Evolutionary conservation across 2,113 vertebrate genomes (phyloP).

Genomic region (Tachysurus vachellii): DNA sequence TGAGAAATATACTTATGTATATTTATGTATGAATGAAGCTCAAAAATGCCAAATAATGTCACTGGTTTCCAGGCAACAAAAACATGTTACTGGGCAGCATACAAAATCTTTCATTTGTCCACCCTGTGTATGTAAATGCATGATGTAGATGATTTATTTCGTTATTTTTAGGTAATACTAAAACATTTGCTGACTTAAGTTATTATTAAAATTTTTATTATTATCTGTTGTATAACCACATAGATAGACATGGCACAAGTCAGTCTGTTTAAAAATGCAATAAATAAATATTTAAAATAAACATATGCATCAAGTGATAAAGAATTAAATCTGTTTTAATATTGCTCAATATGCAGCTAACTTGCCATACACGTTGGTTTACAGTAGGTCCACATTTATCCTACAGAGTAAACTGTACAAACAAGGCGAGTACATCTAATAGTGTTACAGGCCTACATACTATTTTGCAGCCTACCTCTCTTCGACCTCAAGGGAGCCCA

Average conservation of each 20-base stretch:
- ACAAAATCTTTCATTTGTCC: background rate
- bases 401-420: conserved; percentile 13
- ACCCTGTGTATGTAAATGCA: background rate
- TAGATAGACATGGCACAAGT: no score
- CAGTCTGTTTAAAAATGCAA: no score
- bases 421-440: conserved; percentile 25
- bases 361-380: background rate
- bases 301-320: background rate
- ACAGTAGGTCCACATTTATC: conserved; percentile 22
- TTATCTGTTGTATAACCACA: background rate
- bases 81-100: background rate
- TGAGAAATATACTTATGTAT: background rate
- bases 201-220: background rate
- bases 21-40: background rate
- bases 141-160: background rate
- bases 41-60: background rate
- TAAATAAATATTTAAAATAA: background rate
- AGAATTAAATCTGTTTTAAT: background rate
- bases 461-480: conserved; percentile 19
- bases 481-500: conserved; percentile 25
- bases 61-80: conserved; percentile 10
- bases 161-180: background rate
- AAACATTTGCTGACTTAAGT: background rate
- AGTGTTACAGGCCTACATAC: conserved; percentile 22
- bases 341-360: background rate